phyloP scores from a whole-genome alignment of 2,797 vertebrate genomes.

The Melanotaenia maccullochi region DNA sequence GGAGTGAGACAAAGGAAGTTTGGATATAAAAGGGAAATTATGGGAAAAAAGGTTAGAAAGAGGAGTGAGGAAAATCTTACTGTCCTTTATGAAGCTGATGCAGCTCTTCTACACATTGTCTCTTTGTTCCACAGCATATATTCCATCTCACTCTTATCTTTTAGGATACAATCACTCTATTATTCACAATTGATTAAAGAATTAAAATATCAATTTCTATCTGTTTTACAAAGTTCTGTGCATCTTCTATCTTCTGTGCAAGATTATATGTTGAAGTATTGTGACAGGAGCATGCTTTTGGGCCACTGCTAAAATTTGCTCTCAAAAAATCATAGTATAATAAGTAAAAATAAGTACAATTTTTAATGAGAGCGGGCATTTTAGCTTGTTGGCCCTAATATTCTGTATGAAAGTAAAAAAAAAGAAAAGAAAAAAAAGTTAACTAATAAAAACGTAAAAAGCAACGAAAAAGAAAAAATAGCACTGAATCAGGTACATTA shows the following conservation, averaged over 20 bases:
- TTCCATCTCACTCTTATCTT: not conserved
- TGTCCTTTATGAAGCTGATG: conserved; percentile 51
- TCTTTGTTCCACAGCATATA: conserved; percentile 44
- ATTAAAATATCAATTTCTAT: not conserved
- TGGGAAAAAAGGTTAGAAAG: conserved; percentile 13
- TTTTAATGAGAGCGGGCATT: not conserved
- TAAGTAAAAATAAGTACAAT: not conserved
- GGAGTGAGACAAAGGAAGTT: not conserved
- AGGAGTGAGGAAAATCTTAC: conserved; percentile 16
- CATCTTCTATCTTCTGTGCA: not conserved
- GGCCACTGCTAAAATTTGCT: not conserved
- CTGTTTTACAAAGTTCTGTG: not conserved
- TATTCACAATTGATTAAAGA: too few species aligned
- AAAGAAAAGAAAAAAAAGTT: too few species aligned
- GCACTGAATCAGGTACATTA: conserved; percentile 16
- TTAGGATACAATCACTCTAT: too few species aligned
- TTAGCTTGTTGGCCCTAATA: not conserved
- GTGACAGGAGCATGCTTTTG: not conserved
- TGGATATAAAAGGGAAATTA: conserved; percentile 23
- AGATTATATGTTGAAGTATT: not conserved
- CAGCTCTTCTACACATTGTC: conserved; percentile 37
- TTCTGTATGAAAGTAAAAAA: too few species aligned
- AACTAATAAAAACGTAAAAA: too few species aligned
- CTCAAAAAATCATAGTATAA: too few species aligned
- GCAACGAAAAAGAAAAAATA: not conserved